phyloP scores from a whole-genome alignment of 1,140 invertebrate genomes.

The Pseudomyrmex gracilis region DNA sequence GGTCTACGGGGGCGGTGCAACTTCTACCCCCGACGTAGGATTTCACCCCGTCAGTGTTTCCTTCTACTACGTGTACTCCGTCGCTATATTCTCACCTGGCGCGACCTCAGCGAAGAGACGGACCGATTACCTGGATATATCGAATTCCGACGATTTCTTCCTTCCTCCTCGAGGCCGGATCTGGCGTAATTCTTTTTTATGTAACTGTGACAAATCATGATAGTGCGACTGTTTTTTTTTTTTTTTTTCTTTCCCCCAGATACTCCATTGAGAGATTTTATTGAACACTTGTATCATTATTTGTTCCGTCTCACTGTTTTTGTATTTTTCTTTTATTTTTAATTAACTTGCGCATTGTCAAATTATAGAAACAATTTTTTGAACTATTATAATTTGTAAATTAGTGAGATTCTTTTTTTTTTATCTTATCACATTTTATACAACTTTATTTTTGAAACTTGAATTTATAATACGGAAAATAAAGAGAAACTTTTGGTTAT shows the following conservation, averaged over 20 bases:
- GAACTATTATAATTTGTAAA: background rate
- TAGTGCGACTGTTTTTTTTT: background rate
- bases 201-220: constrained; percentile 34
- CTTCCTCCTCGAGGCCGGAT: background rate
- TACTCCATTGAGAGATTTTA: background rate
- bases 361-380: too few relatives aligned
- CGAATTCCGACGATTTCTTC: constrained; percentile 45
- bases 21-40: constrained; percentile 72
- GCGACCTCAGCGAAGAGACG: constrained; percentile 51
- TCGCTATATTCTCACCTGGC: constrained; percentile 62
- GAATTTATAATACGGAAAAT: background rate
- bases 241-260: background rate
- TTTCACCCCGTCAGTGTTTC: constrained; percentile 60
- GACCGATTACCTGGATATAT: constrained; percentile 57
- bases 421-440: background rate
- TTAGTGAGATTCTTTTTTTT: background rate
- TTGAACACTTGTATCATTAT: background rate
- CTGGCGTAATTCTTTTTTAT: constrained; percentile 45
- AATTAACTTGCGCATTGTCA: background rate
- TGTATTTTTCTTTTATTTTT: background rate
- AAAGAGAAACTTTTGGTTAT: constrained; percentile 1
- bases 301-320: background rate
- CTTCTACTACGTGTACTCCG: constrained; percentile 16
- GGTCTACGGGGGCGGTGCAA: constrained; percentile 79
- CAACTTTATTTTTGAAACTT: constrained; percentile 2